Evolutionary conservation across 1,140 invertebrate species (phyloP).

Genomic region (Aphidius gifuensis): DNA sequence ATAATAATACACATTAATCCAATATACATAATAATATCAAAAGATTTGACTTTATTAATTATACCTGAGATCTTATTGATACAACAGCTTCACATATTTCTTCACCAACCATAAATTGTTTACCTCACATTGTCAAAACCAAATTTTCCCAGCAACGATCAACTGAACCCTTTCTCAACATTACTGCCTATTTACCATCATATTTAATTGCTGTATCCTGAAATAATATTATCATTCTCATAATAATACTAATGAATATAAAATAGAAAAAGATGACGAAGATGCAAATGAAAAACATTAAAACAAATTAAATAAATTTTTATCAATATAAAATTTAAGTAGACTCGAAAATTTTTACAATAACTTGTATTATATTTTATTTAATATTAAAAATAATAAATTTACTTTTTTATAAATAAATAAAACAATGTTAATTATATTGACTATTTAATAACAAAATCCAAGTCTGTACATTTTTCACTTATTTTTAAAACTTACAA

Average conservation of each 20-base stretch:
- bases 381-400: no score
- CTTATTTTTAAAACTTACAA: no score
- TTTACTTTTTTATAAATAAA: no score
- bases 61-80: slow-evolving; percentile 86
- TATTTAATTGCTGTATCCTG: slow-evolving; percentile 89
- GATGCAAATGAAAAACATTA: neutral
- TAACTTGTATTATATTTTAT: no score
- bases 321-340: neutral
- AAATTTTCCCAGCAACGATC: slow-evolving; percentile 98
- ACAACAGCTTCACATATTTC: slow-evolving; percentile 98
- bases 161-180: slow-evolving; percentile 90
- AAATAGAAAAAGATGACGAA: slow-evolving; percentile 2
- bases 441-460: neutral
- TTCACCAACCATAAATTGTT: slow-evolving; percentile 98
- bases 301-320: neutral
- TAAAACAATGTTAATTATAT: neutral
- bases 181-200: slow-evolving; percentile 96
- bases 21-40: neutral
- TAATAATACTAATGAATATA: neutral
- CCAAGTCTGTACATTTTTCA: neutral
- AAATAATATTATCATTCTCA: slow-evolving; percentile 21
- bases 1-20: neutral
- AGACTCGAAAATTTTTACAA: neutral
- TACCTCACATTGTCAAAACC: slow-evolving; percentile 94
- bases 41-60: slow-evolving; percentile 5